Conservation (phyloP, 2,113 vertebrate species). For the Gallinago jamesoni region DNA sequence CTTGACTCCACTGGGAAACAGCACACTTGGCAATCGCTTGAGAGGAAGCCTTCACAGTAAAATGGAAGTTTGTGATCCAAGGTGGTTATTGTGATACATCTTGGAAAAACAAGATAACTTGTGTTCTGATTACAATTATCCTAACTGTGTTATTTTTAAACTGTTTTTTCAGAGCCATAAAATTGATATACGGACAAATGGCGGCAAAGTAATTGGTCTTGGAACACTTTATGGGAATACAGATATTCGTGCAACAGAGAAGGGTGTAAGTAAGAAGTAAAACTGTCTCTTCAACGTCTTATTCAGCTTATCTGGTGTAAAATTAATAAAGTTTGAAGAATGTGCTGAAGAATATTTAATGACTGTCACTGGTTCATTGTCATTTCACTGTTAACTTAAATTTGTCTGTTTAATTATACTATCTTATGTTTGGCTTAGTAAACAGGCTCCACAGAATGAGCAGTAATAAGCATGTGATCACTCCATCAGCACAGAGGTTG, state of each 20-base stretch:
- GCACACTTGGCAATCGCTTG: not conserved
- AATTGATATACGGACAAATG: constrained; percentile 80
- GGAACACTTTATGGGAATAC: constrained; percentile 90
- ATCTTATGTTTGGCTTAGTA: not conserved
- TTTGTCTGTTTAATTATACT: not conserved
- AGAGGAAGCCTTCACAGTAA: not conserved
- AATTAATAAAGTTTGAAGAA: not conserved
- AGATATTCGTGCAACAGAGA: constrained; percentile 82
- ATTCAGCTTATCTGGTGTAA: not conserved
- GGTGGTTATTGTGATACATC: not conserved
- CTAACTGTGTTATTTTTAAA: not conserved
- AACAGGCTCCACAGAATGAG: not conserved
- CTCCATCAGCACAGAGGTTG: not conserved
- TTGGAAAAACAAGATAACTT: not conserved
- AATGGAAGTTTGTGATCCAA: not conserved
- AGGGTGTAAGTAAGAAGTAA: constrained; percentile 80
- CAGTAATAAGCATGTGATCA: not conserved
- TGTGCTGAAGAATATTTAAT: not conserved
- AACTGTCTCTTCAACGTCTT: not conserved
- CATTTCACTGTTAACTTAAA: not conserved
- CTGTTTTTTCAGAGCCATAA: constrained; percentile 82
- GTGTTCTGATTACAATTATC: not conserved
- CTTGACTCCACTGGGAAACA: not conserved
- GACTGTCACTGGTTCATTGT: not conserved
- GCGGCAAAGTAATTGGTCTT: constrained; percentile 85